These are phyloP conservation scores for Octodonta nipae DNA, from an alignment of 2,888 invertebrate species.

Conservation along the genomic window DNA sequence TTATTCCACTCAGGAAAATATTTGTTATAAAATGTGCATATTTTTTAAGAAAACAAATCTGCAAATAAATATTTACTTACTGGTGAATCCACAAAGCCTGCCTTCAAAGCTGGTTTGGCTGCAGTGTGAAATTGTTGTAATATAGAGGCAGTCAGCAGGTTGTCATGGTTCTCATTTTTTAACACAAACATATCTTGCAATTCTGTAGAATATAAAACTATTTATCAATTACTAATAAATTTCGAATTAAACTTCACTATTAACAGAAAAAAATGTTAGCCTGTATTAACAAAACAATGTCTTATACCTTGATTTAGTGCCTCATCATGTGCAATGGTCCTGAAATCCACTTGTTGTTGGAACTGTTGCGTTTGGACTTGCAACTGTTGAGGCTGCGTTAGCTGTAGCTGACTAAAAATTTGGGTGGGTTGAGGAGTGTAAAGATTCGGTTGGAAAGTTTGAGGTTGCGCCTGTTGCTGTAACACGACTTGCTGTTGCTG, in stretches of 20 bases:
- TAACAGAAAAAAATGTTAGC: conserved; percentile 2
- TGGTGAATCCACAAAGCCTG: conserved; percentile 30
- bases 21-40: too few species aligned
- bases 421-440: conserved; percentile 29
- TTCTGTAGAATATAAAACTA: conserved; percentile 23
- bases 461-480: conserved; percentile 32
- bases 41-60: too few species aligned
- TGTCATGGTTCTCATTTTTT: conserved; percentile 30
- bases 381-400: conserved; percentile 35
- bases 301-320: conserved; percentile 23
- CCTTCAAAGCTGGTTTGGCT: conserved; percentile 22
- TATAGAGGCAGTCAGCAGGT: conserved; percentile 30
- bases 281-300: neutral
- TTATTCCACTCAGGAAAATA: too few species aligned
- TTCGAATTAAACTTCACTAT: neutral
- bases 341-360: conserved; percentile 13
- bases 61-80: too few species aligned
- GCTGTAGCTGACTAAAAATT: conserved; percentile 34
- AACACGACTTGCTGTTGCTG: conserved; percentile 39
- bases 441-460: conserved; percentile 24
- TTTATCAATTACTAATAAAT: neutral
- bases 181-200: conserved; percentile 24
- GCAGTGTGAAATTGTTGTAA: conserved; percentile 32
- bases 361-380: conserved; percentile 32
- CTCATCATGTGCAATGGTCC: conserved; percentile 22